Evolutionary conservation across 37 sponge, comb jelly and placozoan species (phyloP), one percentile per base, ranked within the genome.

Genomic region (Lycopodina hypogea): DNA sequence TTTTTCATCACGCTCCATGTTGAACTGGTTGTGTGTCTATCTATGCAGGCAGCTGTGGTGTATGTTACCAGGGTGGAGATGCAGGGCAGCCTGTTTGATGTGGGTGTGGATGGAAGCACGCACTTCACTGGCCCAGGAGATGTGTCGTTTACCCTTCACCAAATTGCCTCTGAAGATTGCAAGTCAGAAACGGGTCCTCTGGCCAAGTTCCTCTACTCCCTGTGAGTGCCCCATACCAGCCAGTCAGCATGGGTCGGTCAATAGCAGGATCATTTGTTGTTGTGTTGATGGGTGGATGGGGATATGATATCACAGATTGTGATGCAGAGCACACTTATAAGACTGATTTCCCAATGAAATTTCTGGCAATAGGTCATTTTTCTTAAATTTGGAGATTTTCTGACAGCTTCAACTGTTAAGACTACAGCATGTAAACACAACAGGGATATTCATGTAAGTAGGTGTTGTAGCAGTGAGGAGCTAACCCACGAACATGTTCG

Each of bases 131-230:
- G 85, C 0, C 74, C 72, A 29, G 84, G 75, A 50, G 81, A 81
- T 36, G 89, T 92, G 59, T 63, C 45, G 28, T 92, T 92, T 70
- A 78, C 85, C 0, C 77, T 92, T 14, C 82, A 81, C 78, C 58
- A 81, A 38, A 59, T 78, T 1, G 81, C 75, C 28, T n/a, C 52
- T 28, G 73, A 66, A 36, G 33, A 39, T 28, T 55, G 78, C 50
- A 73, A 86, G 69, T 83, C 87, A 15, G 79, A 84, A 50, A 68
- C 67, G 30, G 81, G 93, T 18, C 74, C 82, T 37, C 40, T 92
- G 26, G 61, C 77, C 24, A 77, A 73, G 41, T 84, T 92, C 73
- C 61, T 92, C 7, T 92, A 82, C 63, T 87, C 93, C 32, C 38
- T 74, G 89, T 84, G 69, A 67, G 80, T 67, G 0, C n/a, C n/a